Evolutionary conservation across 2,797 vertebrate species (phyloP), one percentile per base, ranked within the genome.

Genomic region (Lithobates pipiens): DNA sequence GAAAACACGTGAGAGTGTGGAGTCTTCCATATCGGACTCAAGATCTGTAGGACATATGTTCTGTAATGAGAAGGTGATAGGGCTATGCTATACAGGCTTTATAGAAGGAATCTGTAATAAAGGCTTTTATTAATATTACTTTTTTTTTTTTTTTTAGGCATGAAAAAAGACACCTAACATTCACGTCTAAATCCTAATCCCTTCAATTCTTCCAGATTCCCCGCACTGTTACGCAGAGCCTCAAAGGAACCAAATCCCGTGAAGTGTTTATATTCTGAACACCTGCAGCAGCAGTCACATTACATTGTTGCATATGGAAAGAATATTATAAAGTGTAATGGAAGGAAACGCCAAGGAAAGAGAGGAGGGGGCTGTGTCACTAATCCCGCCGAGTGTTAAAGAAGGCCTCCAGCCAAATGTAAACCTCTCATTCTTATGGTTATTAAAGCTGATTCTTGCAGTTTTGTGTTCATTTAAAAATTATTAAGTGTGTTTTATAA

Each of bases 231-330:
- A 42, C 76, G 1, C 16, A n/a, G 18, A 16, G 23, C 67, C 74
- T 34, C 74, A 11, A 8, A 57, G 44, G 61, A 10, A 27, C 71
- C 29, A 10, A 23, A 63, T 32, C 25, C 13, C n/a, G 36, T 9
- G 57, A 11, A 83, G 65, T 83, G 81, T 50, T 76, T 76, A 83
- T 63, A 72, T 67, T 74, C 42, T 18, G 50, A 9, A 50, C 83
- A 85, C 83, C 76, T 85, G 76, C 77, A 36, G 23, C 54, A 65
- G 69, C 42, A 27, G 54, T 36, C 61, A 73, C 27, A 63, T 67
- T 79, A 63, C 68, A 65, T 46, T 11, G 23, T 61, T 67, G 67
- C 83, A 85, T 65, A 79, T 73, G 77, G 70, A 85, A 85, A 85
- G 50, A 84, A 77, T 67, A 77, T 84, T 84, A 77, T 70, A 71